Evolutionary conservation across 2,888 invertebrate genomes (phyloP), one percentile per base, ranked within the genome.

Genomic region (Lithophane socia): DNA sequence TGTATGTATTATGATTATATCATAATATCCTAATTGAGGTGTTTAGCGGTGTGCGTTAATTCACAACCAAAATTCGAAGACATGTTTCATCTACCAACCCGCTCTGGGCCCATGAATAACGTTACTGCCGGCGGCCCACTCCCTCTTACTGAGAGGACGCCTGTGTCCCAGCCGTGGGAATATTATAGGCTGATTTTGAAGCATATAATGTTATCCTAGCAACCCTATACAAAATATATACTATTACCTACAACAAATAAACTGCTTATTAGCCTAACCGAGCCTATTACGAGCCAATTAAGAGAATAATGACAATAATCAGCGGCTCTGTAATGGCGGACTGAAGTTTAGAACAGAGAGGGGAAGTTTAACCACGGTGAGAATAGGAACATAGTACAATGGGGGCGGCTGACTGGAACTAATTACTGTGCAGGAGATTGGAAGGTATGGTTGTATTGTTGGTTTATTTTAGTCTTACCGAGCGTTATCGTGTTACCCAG

Each of bases 351-450:
- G 68, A 74, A 72, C 71, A 76, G 42, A 64, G 73, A 82, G 21
- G 70, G 73, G 60, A 83, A 83, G 84, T 84, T 83, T 56, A 61
- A 42, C 70, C 79, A 56, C 74, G 72, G 65, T 66, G 49, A 58
- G 76, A 83, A 65, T 73, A 47, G 70, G 60, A 70, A 61, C 85
- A 71, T 29, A 63, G 49, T 18, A 82, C 83, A 84, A 84, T 79
- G 63, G 64, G n/a, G 12, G 74, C 71, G 60, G 66, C 75, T 72
- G 73, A 69, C 80, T 84, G 84, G 75, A 84, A 86, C 86, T 86
- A 84, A 84, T 84, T 79, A 71, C 61, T 68, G 66, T 21, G 47
- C 58, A 13, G 64, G 47, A 54, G 75, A 44, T 49, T 24, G 52
- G 61, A 61, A n/a, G 56, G 74, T 64, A 56, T 12, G 44, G 7